These are phyloP conservation scores for Cranoglanis bouderius DNA, from an alignment of 2,113 vertebrate species.

Conservation along the genomic window DNA sequence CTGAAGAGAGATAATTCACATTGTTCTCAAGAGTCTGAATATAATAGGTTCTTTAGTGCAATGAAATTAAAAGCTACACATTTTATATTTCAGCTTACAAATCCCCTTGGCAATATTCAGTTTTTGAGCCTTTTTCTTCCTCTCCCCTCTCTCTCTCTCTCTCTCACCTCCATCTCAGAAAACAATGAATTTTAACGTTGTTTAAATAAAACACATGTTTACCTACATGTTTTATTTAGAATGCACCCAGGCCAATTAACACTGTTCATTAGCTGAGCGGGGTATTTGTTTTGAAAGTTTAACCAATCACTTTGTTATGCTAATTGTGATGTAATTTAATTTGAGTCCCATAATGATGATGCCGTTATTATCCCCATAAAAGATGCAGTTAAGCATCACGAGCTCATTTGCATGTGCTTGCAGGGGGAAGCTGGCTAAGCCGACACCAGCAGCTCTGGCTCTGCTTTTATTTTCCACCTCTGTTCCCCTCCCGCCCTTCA, in stretches of 20 bases:
- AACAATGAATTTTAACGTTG: slow-evolving; percentile 78
- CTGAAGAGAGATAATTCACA: slow-evolving; percentile 99
- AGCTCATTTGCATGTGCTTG: slow-evolving; percentile 99
- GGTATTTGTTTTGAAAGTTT: slow-evolving; percentile 99
- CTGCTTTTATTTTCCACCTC: slow-evolving; percentile 98
- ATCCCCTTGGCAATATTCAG: slow-evolving; percentile 92
- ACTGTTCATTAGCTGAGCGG: slow-evolving; percentile 95
- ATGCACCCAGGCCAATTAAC: slow-evolving; percentile 96
- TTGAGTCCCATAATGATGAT: slow-evolving; percentile 99
- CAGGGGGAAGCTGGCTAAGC: slow-evolving; percentile 85
- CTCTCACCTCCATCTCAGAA: background rate
- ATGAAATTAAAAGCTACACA: slow-evolving; percentile 99
- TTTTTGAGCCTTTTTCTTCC: slow-evolving; percentile 76
- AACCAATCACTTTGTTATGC: slow-evolving; percentile 99
- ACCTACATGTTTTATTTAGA: slow-evolving; percentile 97
- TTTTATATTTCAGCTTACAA: slow-evolving; percentile 98
- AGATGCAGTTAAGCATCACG: slow-evolving; percentile 99
- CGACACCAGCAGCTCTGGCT: slow-evolving; percentile 85
- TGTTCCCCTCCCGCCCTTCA: slow-evolving; percentile 94
- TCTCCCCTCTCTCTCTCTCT: slow-evolving; percentile 13
- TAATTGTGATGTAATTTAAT: slow-evolving; percentile 99
- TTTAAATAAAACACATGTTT: slow-evolving; percentile 95
- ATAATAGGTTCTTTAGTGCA: slow-evolving; percentile 99
- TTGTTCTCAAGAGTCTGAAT: slow-evolving; percentile 99
- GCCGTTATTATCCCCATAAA: slow-evolving; percentile 99